These are phyloP conservation scores for Pseudopleuronectes americanus DNA, from an alignment of 2,797 vertebrate genomes.

Conservation along the genomic window DNA sequence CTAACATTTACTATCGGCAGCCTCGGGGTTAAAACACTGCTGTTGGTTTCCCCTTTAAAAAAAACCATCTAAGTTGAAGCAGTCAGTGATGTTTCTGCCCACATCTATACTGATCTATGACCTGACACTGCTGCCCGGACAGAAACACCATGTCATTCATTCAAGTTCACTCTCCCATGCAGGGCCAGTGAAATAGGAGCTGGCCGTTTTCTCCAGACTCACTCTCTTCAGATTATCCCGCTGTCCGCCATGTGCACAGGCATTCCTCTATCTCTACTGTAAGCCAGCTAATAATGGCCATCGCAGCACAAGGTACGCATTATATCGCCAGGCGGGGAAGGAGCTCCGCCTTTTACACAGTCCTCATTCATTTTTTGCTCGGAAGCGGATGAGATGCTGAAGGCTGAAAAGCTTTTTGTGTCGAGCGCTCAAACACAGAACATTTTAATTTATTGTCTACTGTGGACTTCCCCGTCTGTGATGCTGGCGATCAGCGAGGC, in stretches of 20 bases:
- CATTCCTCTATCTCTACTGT: conserved; percentile 64
- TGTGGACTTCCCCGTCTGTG: background rate
- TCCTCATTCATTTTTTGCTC: conserved; percentile 20
- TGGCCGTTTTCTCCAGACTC: conserved; percentile 36
- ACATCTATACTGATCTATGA: conserved; percentile 56
- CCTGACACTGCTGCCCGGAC: conserved; percentile 55
- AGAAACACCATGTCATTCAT: conserved; percentile 58
- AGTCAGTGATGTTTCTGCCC: conserved; percentile 35
- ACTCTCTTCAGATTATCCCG: conserved; percentile 52
- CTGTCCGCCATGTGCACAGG: conserved; percentile 42
- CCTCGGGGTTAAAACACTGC: conserved; percentile 6
- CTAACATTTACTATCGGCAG: conserved; percentile 24
- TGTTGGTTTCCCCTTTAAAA: conserved; percentile 16
- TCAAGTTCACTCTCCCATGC: conserved; percentile 63
- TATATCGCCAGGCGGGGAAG: conserved; percentile 40
- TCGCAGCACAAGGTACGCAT: conserved; percentile 57
- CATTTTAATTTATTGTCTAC: background rate
- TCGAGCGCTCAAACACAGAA: conserved; percentile 1
- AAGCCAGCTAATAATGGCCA: conserved; percentile 51
- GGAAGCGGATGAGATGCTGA: background rate
- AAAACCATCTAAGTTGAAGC: conserved; percentile 1
- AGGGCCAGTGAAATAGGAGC: conserved; percentile 64
- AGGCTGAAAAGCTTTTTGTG: conserved; percentile 21
- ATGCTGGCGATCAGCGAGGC: background rate
- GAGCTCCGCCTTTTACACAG: background rate